These are phyloP conservation scores for Cydia fagiglandana DNA, from an alignment of 1,140 invertebrate genomes.

Conservation along the genomic window DNA sequence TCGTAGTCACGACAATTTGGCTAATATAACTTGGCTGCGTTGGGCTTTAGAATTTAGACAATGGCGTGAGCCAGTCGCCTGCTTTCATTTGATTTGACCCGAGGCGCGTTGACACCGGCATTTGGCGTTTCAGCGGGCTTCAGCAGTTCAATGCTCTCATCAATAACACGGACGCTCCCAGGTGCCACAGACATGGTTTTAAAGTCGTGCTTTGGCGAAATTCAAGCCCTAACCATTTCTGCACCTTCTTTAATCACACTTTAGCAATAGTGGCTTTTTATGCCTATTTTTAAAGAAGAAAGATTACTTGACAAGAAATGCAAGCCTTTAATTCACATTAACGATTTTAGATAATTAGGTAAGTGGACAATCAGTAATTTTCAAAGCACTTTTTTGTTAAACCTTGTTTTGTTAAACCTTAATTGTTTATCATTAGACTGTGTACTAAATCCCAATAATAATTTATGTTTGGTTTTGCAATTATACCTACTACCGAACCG, in stretches of 20 bases:
- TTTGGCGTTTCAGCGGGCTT: slow-evolving; percentile 40
- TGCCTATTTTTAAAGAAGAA: no score
- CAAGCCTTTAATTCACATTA: no score
- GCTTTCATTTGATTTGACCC: not conserved
- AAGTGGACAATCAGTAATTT: no score
- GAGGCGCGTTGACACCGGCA: not conserved
- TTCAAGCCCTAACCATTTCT: slow-evolving; percentile 31
- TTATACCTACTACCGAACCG: not conserved
- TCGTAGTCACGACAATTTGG: not conserved
- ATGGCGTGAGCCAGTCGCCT: not conserved
- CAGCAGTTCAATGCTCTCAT: slow-evolving; percentile 49
- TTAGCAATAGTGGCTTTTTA: not conserved
- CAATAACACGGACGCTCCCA: slow-evolving; percentile 42
- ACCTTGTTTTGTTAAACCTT: no score
- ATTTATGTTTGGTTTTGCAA: not conserved
- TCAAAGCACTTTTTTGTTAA: no score
- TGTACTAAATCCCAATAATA: not conserved
- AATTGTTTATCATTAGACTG: no score
- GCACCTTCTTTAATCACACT: slow-evolving; percentile 31
- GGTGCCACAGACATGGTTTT: slow-evolving; percentile 5
- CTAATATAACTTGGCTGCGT: not conserved
- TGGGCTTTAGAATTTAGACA: slow-evolving; percentile 1
- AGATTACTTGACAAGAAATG: no score
- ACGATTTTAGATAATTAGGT: no score
- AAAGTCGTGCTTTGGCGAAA: slow-evolving; percentile 37